Evolutionary conservation across 2,888 invertebrate species (phyloP).

Genomic region (Hybos culiciformis): DNA sequence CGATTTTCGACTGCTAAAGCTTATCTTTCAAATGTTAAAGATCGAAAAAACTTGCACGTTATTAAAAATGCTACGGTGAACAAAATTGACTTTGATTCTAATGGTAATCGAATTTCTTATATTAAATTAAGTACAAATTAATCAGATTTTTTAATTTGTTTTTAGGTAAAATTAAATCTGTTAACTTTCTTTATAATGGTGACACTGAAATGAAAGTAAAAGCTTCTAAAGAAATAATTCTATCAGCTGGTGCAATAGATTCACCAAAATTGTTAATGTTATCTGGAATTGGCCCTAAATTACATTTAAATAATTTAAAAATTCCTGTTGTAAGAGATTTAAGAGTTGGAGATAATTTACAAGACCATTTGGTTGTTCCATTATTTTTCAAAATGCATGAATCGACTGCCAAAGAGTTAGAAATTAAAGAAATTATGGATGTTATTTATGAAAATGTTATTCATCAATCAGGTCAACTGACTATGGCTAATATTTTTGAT

Average conservation of each 20-base stretch:
- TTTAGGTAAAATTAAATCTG: background rate
- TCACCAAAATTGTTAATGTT: slow-evolving; percentile 21
- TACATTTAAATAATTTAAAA: slow-evolving; percentile 14
- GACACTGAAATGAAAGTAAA: slow-evolving; percentile 10
- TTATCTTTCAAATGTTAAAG: slow-evolving; percentile 35
- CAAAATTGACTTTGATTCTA: slow-evolving; percentile 8
- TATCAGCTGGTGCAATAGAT: slow-evolving; percentile 24
- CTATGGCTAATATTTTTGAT: slow-evolving; percentile 27
- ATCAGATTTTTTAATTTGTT: no score
- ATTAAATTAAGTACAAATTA: no score
- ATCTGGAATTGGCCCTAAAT: slow-evolving; percentile 22
- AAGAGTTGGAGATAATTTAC: slow-evolving; percentile 57
- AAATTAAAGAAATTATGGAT: slow-evolving; percentile 9
- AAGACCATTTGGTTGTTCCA: slow-evolving; percentile 58
- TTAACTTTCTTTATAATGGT: slow-evolving; percentile 7
- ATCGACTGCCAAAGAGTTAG: slow-evolving; percentile 6
- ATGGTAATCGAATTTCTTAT: no score
- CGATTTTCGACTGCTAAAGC: slow-evolving; percentile 43
- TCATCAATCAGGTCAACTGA: slow-evolving; percentile 16
- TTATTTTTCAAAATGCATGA: slow-evolving; percentile 29
- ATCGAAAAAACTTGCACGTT: slow-evolving; percentile 21
- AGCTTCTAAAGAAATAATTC: slow-evolving; percentile 19
- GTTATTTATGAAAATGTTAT: slow-evolving; percentile 29
- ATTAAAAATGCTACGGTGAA: slow-evolving; percentile 17
- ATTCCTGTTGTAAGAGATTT: slow-evolving; percentile 19